Evolutionary conservation across 35 echinoderm and acorn worm genomes (phyloP), one percentile per base, ranked within the genome.

Genomic region (Amphiura filiformis): DNA sequence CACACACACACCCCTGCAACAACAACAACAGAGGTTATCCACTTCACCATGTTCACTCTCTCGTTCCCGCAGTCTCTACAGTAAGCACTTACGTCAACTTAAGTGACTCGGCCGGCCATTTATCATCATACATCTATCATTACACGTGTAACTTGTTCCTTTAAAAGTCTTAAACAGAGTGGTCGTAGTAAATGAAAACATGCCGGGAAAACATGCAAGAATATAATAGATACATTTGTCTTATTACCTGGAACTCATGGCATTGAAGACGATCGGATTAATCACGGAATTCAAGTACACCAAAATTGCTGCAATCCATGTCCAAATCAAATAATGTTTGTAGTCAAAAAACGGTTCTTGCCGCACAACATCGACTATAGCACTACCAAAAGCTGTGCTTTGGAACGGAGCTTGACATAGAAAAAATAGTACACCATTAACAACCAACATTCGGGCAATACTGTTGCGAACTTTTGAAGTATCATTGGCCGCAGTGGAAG

Each of bases 371-470:
- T 70, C 61, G 2, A 70, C 61, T 15, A 70, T 18, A 70, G 61
- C 61, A 15, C 61, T 70, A 70, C 61, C 61, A 70, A 70, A 70
- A 70, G 61, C 61, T 70, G 61, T 70, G 26, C 11, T 70, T 70
- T 70, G 17, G 26, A 26, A 70, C 2, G 61, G 61, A 15, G 61
- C 61, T 70, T 70, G 61, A 70, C 17, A 26, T 5, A 70, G 7
- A n/a, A 70, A 70, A 70, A 70, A 70, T n/a, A 70, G 1, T 1
- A 70, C 61, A 15, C 61, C 61, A 70, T 70, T 70, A 13, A 70
- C 61, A 70, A 70, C 4, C 61, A 70, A n/a, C 61, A 70, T 70
- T 18, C 61, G 9, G 28, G 61, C 61, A n/a, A 70, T 70, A 70
- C 61, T 70, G 26, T 70, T 70, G 61, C 61, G 61, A 70, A 30